These are phyloP conservation scores for Temnopleurus reevesii DNA, from an alignment of 53 echinoderm and acorn worm species.

Conservation along the genomic window DNA sequence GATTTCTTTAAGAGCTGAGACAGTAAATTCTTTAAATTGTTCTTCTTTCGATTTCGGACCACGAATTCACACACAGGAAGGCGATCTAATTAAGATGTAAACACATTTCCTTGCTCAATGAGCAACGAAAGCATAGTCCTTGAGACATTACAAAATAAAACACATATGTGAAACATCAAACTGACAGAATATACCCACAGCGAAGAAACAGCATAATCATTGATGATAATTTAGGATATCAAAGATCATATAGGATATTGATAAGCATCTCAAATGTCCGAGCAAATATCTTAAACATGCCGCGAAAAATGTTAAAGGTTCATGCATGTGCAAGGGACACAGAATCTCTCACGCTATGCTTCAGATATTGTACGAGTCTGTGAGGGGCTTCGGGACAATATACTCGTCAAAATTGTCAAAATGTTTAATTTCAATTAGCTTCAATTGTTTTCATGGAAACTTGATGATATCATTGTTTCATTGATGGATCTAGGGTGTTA, in stretches of 20 bases:
- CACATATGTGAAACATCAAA: neutral
- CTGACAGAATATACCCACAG: neutral
- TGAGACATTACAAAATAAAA: constrained; percentile 4
- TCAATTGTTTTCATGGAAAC: neutral
- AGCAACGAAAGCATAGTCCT: neutral
- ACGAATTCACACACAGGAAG: too few species aligned
- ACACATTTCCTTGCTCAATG: neutral
- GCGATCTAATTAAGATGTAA: constrained; percentile 10
- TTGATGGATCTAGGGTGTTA: too few species aligned
- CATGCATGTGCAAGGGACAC: neutral
- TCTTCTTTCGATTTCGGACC: too few species aligned
- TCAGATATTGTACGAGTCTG: neutral
- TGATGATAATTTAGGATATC: constrained; percentile 41
- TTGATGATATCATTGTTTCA: too few species aligned
- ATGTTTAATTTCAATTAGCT: neutral
- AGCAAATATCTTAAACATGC: neutral
- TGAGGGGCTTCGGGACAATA: neutral
- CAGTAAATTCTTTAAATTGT: too few species aligned
- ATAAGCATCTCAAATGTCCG: constrained; percentile 19
- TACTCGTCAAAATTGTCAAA: neutral
- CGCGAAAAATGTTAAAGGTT: constrained; percentile 31
- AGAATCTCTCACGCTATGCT: neutral
- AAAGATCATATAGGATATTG: neutral
- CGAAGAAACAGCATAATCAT: neutral
- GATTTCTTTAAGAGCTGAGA: too few species aligned